Percentiles rank a stretch among this genome's conserved stretches.
Conservation (phyloP, 35 echinoderm and acorn worm species). For the Diadema setosum region DNA sequence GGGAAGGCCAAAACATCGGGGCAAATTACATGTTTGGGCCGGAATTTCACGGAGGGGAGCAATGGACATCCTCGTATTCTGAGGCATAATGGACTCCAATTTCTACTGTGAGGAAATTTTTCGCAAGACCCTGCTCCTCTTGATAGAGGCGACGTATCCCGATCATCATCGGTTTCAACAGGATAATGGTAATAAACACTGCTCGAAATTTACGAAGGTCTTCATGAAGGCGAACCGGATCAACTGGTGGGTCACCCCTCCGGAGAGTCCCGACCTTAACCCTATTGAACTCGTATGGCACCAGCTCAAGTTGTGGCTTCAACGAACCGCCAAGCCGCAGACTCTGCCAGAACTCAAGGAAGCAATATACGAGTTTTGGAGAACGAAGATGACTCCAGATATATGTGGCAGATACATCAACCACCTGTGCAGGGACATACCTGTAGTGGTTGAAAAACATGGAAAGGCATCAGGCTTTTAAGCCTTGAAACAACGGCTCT, state of each 20-base stretch:
- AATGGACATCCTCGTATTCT: slow-evolving; percentile 11
- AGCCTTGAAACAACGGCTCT: too few species aligned
- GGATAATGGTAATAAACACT: slow-evolving; percentile 44
- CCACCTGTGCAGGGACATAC: too few species aligned
- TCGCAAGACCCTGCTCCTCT: too few species aligned
- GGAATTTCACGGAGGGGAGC: slow-evolving; percentile 52
- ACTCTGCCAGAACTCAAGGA: too few species aligned
- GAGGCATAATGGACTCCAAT: slow-evolving; percentile 41
- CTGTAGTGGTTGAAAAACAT: too few species aligned
- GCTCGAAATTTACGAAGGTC: background rate
- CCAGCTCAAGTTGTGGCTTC: background rate
- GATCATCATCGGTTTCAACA: too few species aligned
- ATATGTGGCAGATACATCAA: too few species aligned
- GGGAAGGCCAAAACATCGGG: too few species aligned
- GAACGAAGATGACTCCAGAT: too few species aligned
- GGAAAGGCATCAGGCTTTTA: too few species aligned
- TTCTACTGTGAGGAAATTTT: background rate
- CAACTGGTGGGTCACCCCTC: slow-evolving; percentile 47
- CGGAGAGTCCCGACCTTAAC: slow-evolving; percentile 58
- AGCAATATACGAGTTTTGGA: too few species aligned
- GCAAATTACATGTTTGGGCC: slow-evolving; percentile 51
- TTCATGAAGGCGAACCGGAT: slow-evolving; percentile 14
- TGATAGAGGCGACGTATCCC: too few species aligned
- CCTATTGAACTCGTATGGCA: slow-evolving; percentile 57
- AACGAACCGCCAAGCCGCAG: background rate